Evolutionary conservation across 1,140 invertebrate genomes (phyloP).

Genomic region (Hormaphis cornu): DNA sequence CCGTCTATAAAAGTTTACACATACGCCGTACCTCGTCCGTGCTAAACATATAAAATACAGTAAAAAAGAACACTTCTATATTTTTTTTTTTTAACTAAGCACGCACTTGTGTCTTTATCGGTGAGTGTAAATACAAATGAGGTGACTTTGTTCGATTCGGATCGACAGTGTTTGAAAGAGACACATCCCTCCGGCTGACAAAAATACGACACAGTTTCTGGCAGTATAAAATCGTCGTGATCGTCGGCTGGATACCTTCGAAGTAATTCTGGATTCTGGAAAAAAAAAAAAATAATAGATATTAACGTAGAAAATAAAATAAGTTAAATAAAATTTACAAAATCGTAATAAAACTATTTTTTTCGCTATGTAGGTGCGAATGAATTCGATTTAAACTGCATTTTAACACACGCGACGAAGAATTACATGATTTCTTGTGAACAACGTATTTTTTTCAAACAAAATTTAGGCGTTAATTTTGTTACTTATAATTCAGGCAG

Average conservation of each 20-base stretch:
- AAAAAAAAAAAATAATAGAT: not conserved
- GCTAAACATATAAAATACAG: slow-evolving; percentile 44
- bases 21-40: slow-evolving; percentile 86
- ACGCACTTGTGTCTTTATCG: slow-evolving; percentile 91
- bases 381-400: no score
- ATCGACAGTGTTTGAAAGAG: slow-evolving; percentile 75
- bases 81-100: not conserved
- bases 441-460: no score
- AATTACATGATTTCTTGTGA: no score
- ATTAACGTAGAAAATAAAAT: not conserved
- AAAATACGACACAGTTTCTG: slow-evolving; percentile 97
- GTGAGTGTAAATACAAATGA: slow-evolving; percentile 98
- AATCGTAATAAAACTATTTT: no score
- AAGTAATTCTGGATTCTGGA: slow-evolving; percentile 75
- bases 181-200: slow-evolving; percentile 98
- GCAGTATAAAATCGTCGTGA: slow-evolving; percentile 93
- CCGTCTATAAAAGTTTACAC: slow-evolving; percentile 95
- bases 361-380: no score
- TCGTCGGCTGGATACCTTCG: slow-evolving; percentile 94
- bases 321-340: no score
- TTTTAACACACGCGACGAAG: no score
- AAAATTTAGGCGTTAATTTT: no score
- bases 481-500: no score
- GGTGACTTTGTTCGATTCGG: slow-evolving; percentile 74
- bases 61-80: not conserved